Evolutionary conservation across 2,888 invertebrate species (phyloP), one percentile per base, ranked within the genome.

Genomic region (Cremastobaeus sp.): DNA sequence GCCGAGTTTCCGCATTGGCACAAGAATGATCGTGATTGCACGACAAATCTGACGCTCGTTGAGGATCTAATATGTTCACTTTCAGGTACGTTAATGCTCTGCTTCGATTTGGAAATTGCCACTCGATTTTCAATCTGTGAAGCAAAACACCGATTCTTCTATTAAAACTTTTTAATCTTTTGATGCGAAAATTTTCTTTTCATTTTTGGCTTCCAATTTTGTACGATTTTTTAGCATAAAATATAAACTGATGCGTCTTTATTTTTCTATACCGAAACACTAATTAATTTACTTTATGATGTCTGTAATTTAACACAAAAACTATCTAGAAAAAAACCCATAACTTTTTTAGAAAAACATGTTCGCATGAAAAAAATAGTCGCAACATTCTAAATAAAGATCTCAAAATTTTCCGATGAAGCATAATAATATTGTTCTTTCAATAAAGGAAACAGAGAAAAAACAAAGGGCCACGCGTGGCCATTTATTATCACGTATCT

Each of bases 1-100:
- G 85, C 25, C 83, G 84, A n/a, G 88, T 89, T 70, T 88, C 88
- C 5, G 89, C 88, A 73, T 89, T 89, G 3, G 91, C 89, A 76
- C 92, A 92, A 11, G 86, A 87, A 9, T 78, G 81, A 34, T 59
- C 84, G 3, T 80, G 79, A 15, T 78, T 78, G 68, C 84, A 83
- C 9, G 78, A 43, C 14, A 14, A 21, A 12, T 66, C 43, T 12
- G 41, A 14, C 1, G 25, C 8, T 4, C 0, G 39, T 39, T 12
- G 18, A n/a, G 25, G 30, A 3, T 39, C 84, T 2, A 85, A 77
- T 11, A 90, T 75, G 65, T 82, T 83, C 1, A 90, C 81, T 32
- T 68, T 78, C 9, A 88, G 18, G 9, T 52, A 77, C 1, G 80
- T 76, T 0, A 77, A 78, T 0, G 65, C 77, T 4, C 35, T 30